These are phyloP conservation scores for Caerostris darwini DNA, from an alignment of 1,140 invertebrate genomes.

Conservation along the genomic window DNA sequence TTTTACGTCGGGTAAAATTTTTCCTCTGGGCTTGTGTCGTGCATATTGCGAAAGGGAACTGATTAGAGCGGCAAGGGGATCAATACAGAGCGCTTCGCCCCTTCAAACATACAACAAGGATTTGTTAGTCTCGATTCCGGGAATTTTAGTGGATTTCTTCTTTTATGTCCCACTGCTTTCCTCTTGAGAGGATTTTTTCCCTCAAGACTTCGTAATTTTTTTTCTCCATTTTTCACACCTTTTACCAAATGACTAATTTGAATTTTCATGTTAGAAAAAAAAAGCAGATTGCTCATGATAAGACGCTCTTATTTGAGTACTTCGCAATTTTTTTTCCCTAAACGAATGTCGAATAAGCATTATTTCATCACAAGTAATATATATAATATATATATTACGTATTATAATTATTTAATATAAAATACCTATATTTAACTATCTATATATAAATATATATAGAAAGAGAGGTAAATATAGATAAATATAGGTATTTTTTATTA, in stretches of 20 bases:
- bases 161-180: neutral
- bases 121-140: conserved; percentile 49
- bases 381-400: too few species aligned
- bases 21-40: conserved; percentile 73
- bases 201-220: neutral
- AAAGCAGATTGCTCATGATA: too few species aligned
- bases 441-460: too few species aligned
- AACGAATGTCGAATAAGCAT: too few species aligned
- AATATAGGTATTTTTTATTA: too few species aligned
- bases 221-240: neutral
- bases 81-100: conserved; percentile 51
- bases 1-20: conserved; percentile 58
- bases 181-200: neutral
- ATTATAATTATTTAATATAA: too few species aligned
- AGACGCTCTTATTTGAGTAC: too few species aligned
- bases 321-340: too few species aligned
- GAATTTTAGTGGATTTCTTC: neutral
- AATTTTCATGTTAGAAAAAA: neutral
- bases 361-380: too few species aligned
- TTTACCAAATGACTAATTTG: neutral
- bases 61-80: conserved; percentile 59
- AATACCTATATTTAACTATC: too few species aligned
- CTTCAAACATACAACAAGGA: conserved; percentile 58
- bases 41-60: conserved; percentile 74
- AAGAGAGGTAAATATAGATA: too few species aligned